Evolutionary conservation across 2,888 invertebrate genomes (phyloP).

Genomic region (Acleris cristana): DNA sequence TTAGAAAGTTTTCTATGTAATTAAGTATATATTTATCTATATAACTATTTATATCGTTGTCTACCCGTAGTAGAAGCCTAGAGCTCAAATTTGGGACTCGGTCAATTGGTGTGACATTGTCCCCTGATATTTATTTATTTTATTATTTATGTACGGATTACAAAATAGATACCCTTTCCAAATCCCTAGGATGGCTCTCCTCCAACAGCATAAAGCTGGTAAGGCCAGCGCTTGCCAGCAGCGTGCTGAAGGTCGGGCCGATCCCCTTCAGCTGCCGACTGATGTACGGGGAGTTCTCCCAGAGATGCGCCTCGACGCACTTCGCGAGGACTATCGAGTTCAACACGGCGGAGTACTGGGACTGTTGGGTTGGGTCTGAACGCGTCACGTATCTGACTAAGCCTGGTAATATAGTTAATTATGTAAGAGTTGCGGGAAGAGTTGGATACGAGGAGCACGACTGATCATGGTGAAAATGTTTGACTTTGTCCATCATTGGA

Average conservation of each 20-base stretch:
- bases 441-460: too few relatives aligned
- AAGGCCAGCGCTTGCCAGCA: slow-evolving; percentile 87
- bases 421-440: too few relatives aligned
- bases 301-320: slow-evolving; percentile 86
- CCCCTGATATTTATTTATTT: too few relatives aligned
- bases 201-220: slow-evolving; percentile 85
- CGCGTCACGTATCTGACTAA: slow-evolving; percentile 83
- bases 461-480: too few relatives aligned
- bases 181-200: slow-evolving; percentile 87
- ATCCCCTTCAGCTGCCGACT: slow-evolving; percentile 89
- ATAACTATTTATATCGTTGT: too few relatives aligned
- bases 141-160: too few relatives aligned
- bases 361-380: slow-evolving; percentile 53
- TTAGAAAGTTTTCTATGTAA: too few relatives aligned
- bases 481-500: too few relatives aligned
- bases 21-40: too few relatives aligned
- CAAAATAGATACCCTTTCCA: slow-evolving; percentile 84
- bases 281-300: slow-evolving; percentile 89
- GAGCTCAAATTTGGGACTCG: too few relatives aligned
- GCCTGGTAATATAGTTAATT: slow-evolving; percentile 63
- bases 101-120: too few relatives aligned
- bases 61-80: too few relatives aligned
- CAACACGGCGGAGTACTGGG: slow-evolving; percentile 79
- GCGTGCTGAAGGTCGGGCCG: slow-evolving; percentile 85
- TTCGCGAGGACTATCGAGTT: slow-evolving; percentile 86